Evolutionary conservation across 1,140 invertebrate species (phyloP), one percentile per base, ranked within the genome.

Genomic region (Zaprionus camerounensis): DNA sequence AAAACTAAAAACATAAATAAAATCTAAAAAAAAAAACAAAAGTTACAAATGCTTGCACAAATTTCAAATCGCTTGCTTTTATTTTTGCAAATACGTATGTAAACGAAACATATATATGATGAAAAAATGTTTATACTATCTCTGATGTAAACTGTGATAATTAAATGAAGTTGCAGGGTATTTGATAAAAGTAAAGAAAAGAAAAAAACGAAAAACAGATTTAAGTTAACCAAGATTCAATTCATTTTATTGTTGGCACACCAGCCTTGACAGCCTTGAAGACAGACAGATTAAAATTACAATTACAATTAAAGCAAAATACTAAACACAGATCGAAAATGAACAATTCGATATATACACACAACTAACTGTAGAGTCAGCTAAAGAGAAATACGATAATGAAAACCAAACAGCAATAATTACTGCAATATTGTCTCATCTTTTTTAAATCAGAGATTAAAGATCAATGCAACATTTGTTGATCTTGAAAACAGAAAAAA

Each of bases 111-210:
- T 57, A 64, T 51, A 51, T 51, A 51, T 51, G 46, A 51, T 20
- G 53, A 46, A 71, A 85, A 55, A 63, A 84, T 69, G 74, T 88
- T 88, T 78, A 79, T 78, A 84, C 88, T 84, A 85, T 87, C 81
- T 92, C 84, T 92, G 76, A 92, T 91, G 82, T 85, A 91, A 91
- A 88, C 91, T 92, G 91, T 92, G 91, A 92, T 92, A 90, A 92
- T 85, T 88, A 91, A 88, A 80, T 85, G 86, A 92, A 92, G 91
- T 92, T 92, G 91, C 91, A 92, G 91, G 91, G 91, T 92, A 92
- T 91, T 92, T 85, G 85, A 88, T 88, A 91, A 87, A 69, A 76
- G 78, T 63, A 58, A 67, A n/a, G n/a, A 79, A 31, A 62, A 80
- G 64, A 61, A 84, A 69, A 66, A 64, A 72, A 58, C 36, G 46